Base-by-base conservation (phyloP, 2,888 invertebrate species). In the Timandra comae region DNA sequence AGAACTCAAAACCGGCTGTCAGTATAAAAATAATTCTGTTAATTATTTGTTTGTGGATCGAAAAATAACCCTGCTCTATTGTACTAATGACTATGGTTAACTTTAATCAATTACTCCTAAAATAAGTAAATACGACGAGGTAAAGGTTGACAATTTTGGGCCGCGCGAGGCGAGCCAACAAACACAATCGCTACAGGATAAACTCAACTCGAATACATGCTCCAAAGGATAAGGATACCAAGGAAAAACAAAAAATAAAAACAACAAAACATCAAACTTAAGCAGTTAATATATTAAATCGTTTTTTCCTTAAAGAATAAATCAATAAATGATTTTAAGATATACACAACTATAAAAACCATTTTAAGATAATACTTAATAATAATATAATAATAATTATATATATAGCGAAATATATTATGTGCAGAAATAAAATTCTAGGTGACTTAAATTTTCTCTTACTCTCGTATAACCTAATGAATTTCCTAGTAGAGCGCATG, bases 361-460 rank as follows among this genome's bases (percentile, higher is more conserved):
- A 81, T 82, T 73, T 79, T 79, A 82, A 78, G 84, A 81, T 85
- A 85, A 85, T 86, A 85, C 84, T 84, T 84, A 84, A 84, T 82
- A 78, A 78, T 78, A 84, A 77, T 77, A 84, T 82, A 82, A 84
- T 82, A 81, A 82, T 82, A 84, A 80, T 81, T 80, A 81, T 84
- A 84, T 85, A 85, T 86, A 84, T 84, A 84, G 81, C 80, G 81
- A 84, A 84, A 85, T 85, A 84, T 85, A 84, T 84, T 86, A 86
- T 85, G 85, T 86, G 85, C 85, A 84, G 69, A 85, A 85, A 85
- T 86, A 86, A 85, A 84, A 85, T 81, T 85, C 85, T 85, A 85
- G 81, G 85, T 85, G 85, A 82, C 84, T 85, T 85, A 85, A 84
- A 81, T 68, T 80, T 84, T 84, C 74, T 82, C 82, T 85, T 84